Conservation (phyloP, 2,888 invertebrate species). For the Athrips mouffetella region DNA sequence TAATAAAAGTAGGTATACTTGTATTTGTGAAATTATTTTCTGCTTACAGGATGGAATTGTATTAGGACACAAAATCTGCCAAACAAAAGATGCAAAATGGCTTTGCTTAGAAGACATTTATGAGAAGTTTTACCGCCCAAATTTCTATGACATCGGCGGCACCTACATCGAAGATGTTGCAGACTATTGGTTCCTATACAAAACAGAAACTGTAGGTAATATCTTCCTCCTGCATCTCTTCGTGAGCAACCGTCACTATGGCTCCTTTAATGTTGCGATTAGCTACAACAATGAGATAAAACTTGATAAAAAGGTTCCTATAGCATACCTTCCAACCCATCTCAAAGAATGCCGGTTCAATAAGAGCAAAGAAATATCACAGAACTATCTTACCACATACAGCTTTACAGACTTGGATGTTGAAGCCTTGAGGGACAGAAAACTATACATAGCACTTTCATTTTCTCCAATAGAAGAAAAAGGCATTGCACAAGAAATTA, state of each 20-base stretch:
- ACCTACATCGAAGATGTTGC: slow-evolving; percentile 52
- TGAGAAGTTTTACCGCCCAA: slow-evolving; percentile 54
- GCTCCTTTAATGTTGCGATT: slow-evolving; percentile 42
- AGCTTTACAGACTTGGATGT: slow-evolving; percentile 53
- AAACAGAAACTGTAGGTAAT: slow-evolving; percentile 48
- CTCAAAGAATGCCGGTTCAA: slow-evolving; percentile 40
- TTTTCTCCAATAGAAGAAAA: slow-evolving; percentile 32
- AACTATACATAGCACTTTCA: slow-evolving; percentile 48
- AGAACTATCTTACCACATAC: slow-evolving; percentile 53
- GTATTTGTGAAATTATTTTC: not conserved
- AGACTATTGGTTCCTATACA: slow-evolving; percentile 59
- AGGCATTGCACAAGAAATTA: slow-evolving; percentile 29
- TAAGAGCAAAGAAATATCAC: slow-evolving; percentile 29
- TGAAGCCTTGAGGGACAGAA: slow-evolving; percentile 48
- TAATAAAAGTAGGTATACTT: not conserved
- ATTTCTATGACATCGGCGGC: slow-evolving; percentile 63
- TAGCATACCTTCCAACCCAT: slow-evolving; percentile 40
- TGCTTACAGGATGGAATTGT: slow-evolving; percentile 42
- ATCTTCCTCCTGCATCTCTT: slow-evolving; percentile 59
- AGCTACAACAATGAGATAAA: slow-evolving; percentile 41
- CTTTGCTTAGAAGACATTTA: slow-evolving; percentile 52
- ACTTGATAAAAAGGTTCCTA: slow-evolving; percentile 42
- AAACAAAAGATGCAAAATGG: slow-evolving; percentile 56
- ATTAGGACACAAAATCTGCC: slow-evolving; percentile 45
- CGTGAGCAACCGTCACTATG: slow-evolving; percentile 46